phyloP scores from a whole-genome alignment of 2,888 invertebrate species.

The Periphyllus acericola region DNA sequence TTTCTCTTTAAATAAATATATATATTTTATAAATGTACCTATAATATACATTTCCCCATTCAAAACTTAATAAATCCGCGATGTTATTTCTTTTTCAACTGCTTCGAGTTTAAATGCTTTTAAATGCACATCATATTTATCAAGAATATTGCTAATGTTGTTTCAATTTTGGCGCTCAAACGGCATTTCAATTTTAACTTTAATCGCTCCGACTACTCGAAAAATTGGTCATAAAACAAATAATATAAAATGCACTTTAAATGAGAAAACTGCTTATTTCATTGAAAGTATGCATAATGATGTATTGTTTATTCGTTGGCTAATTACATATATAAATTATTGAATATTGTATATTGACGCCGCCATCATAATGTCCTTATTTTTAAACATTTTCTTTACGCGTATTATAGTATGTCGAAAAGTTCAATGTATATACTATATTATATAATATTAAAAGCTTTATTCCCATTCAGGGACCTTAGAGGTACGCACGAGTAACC shows the following conservation, averaged over 20 bases:
- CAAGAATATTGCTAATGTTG: too few species aligned
- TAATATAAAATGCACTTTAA: neutral
- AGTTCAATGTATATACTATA: constrained; percentile 1
- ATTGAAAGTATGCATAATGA: neutral
- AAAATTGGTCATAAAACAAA: neutral
- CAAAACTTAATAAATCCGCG: too few species aligned
- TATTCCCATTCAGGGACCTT: constrained; percentile 8
- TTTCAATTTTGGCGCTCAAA: too few species aligned
- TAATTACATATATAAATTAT: neutral
- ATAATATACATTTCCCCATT: too few species aligned
- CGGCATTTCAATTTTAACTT: too few species aligned
- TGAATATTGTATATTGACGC: neutral
- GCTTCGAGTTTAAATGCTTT: too few species aligned
- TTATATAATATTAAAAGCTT: constrained; percentile 4
- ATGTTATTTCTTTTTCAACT: too few species aligned
- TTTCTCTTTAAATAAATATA: too few species aligned
- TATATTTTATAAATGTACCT: too few species aligned
- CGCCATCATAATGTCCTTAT: neutral
- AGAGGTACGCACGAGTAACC: neutral
- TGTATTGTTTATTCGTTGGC: neutral
- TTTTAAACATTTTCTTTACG: neutral
- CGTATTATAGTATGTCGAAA: neutral
- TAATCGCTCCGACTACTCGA: too few species aligned
- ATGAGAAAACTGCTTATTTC: neutral
- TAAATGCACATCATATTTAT: too few species aligned